Conservation (phyloP, 2,113 vertebrate species). For the Microcebus murinus region DNA sequence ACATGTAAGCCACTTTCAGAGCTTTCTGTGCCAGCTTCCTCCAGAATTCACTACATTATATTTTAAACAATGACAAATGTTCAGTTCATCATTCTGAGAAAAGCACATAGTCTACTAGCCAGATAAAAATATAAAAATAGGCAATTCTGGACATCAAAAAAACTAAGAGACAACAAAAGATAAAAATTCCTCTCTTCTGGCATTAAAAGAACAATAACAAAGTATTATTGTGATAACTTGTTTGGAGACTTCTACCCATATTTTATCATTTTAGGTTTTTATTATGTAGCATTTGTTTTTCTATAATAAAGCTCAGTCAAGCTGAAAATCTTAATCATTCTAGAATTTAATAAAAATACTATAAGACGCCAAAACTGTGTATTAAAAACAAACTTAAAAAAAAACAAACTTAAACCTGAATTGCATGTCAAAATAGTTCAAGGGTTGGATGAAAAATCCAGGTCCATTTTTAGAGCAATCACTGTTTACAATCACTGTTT, state of each 20-base stretch:
- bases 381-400: not conserved
- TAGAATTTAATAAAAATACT: slow-evolving; percentile 41
- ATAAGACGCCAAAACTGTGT: not conserved
- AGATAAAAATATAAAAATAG: slow-evolving; percentile 52
- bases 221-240: slow-evolving; percentile 34
- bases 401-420: not conserved
- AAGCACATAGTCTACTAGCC: not conserved
- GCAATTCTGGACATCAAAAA: not conserved
- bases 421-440: not conserved
- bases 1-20: not conserved
- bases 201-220: slow-evolving; percentile 50
- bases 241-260: slow-evolving; percentile 1
- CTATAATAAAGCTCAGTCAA: slow-evolving; percentile 29
- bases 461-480: slow-evolving; percentile 49
- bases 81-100: slow-evolving; percentile 26
- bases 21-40: slow-evolving; percentile 7
- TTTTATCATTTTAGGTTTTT: slow-evolving; percentile 52
- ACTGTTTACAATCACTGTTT: not conserved
- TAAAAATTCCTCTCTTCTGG: slow-evolving; percentile 29
- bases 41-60: slow-evolving; percentile 21
- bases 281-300: slow-evolving; percentile 31
- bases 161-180: not conserved
- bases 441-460: slow-evolving; percentile 17
- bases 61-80: slow-evolving; percentile 42
- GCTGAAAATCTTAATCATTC: slow-evolving; percentile 26